Base-by-base conservation (phyloP, 2,888 invertebrate genomes). In the Catocala nupta region DNA sequence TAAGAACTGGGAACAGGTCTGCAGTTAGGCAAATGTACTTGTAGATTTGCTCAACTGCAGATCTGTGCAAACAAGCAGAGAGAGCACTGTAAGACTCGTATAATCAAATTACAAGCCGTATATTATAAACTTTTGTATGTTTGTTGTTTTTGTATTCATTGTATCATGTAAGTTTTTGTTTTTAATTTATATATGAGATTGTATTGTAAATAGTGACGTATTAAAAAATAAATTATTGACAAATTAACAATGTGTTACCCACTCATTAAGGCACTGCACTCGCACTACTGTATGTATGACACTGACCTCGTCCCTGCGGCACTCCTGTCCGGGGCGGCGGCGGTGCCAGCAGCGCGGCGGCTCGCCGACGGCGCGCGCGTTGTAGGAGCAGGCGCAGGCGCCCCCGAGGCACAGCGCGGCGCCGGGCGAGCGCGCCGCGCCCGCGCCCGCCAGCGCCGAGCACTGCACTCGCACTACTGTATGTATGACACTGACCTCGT, bases 281-380 rank as follows among this genome's bases (percentile, higher is more conserved):
- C 16, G 16, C 1, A 16, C 16, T 16, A 16, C 1, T 16, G 16
- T 16, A 16, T 16, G 16, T 16, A 16, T 16, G 16, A 16, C 16
- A 16, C 16, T 16, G 16, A 92, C 94, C 91, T 94, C 91, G 52
- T 94, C 92, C 39, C 86, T 65, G 16, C 69, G 74, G 70, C 94
- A 94, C 59, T 90, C 89, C 79, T 94, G 90, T 0, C 94, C 94
- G 0, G 92, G 90, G 0, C 89, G 80, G 8, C 86, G 83, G 0
- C 83, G 77, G 43, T 86, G 85, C 91, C 91, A 94, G 83, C 94
- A 94, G 1, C 86, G 71, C 10, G 80, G 76, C 1, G 90, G 90
- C 0, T 56, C 74, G 34, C 92, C 92, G 0, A 81, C 89, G 0
- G 86, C 70, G 7, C 85, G 85, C 7, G 93, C 91, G 61, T 80